Evolutionary conservation across 2,888 invertebrate species (phyloP).

Genomic region (Endotricha flammealis): DNA sequence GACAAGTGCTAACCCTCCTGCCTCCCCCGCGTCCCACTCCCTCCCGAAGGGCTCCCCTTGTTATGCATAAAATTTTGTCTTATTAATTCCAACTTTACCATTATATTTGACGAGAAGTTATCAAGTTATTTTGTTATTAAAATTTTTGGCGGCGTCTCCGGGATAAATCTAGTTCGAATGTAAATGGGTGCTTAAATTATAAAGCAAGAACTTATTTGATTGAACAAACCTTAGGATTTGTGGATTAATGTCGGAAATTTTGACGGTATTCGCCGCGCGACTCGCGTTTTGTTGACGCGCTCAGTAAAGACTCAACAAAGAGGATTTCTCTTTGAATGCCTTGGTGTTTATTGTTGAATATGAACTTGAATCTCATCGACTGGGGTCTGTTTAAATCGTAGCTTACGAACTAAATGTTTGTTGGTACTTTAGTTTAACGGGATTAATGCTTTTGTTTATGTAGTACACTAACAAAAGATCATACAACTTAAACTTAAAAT

Average conservation of each 20-base stretch:
- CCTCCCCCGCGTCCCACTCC: conserved; percentile 28
- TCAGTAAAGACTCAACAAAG: conserved; percentile 19
- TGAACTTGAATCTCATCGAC: conserved; percentile 15
- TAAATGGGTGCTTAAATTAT: conserved; percentile 71
- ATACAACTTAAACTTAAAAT: too few relatives aligned
- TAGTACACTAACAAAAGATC: too few relatives aligned
- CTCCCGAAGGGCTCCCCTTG: conserved; percentile 57
- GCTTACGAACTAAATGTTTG: too few relatives aligned
- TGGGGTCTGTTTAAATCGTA: conserved; percentile 16
- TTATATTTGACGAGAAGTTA: conserved; percentile 76
- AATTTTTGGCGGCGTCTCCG: conserved; percentile 64
- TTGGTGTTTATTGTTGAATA: conserved; percentile 18
- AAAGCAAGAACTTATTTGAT: conserved; percentile 72
- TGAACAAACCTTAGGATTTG: conserved; percentile 66
- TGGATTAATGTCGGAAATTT: conserved; percentile 64
- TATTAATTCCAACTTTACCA: conserved; percentile 76
- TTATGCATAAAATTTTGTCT: conserved; percentile 78
- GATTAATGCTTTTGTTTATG: too few relatives aligned
- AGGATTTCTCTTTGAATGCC: conserved; percentile 23
- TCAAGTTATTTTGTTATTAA: conserved; percentile 77
- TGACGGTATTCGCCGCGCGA: conserved; percentile 35
- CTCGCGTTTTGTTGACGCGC: conserved; percentile 40
- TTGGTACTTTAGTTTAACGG: too few relatives aligned
- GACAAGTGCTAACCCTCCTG: conserved; percentile 66
- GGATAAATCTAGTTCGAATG: conserved; percentile 66